Conservation (phyloP, 2,797 vertebrate genomes). For the Enoplosus armatus region DNA sequence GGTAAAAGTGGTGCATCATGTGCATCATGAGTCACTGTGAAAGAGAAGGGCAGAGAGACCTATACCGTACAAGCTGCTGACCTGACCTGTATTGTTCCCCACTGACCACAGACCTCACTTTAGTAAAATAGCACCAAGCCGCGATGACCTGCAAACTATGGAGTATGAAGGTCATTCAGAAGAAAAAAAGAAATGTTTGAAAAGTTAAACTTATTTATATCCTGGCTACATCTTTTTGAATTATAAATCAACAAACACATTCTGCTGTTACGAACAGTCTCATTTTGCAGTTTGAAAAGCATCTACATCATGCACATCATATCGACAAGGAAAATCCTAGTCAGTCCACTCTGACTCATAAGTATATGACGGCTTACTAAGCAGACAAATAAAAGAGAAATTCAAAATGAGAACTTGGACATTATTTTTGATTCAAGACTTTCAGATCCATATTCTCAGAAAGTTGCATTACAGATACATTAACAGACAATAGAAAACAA, state of each 20-base stretch:
- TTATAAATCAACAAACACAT: slow-evolving; percentile 11
- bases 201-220: not conserved
- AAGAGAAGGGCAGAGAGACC: slow-evolving; percentile 57
- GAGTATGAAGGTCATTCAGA: not conserved
- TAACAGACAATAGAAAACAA: not conserved
- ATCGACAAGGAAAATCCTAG: slow-evolving; percentile 43
- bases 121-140: not conserved
- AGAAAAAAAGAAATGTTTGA: not conserved
- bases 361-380: slow-evolving; percentile 32
- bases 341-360: slow-evolving; percentile 61
- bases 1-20: slow-evolving; percentile 84
- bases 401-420: slow-evolving; percentile 66
- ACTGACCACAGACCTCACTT: slow-evolving; percentile 54
- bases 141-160: slow-evolving; percentile 13
- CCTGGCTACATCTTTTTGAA: not conserved
- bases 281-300: slow-evolving; percentile 34
- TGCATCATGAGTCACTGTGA: slow-evolving; percentile 82
- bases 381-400: slow-evolving; percentile 52
- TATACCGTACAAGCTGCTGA: slow-evolving; percentile 61
- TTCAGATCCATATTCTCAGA: slow-evolving; percentile 62
- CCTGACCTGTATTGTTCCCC: slow-evolving; percentile 57
- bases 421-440: slow-evolving; percentile 46
- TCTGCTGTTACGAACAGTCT: not conserved
- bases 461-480: not conserved
- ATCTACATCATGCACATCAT: slow-evolving; percentile 21